A percentile compares a stretch with the other conserved stretches of the same genome.
Conservation (phyloP, 2,113 vertebrate species). For the Calidris pugnax region DNA sequence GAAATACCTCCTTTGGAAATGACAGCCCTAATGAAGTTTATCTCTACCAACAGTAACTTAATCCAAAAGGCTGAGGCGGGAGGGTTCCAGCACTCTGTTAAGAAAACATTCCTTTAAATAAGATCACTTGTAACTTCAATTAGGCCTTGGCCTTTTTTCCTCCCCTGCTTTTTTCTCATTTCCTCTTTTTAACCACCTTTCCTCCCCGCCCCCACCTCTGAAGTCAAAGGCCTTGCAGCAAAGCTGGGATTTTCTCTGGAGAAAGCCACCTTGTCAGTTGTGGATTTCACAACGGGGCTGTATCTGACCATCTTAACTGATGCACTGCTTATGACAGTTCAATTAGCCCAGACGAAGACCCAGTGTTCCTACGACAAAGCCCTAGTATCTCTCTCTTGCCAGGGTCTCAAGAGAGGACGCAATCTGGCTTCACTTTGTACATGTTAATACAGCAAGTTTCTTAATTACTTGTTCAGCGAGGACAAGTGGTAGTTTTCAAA, state of each 20-base stretch:
- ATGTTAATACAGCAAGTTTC: constrained; percentile 30
- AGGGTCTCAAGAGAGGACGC: constrained; percentile 20
- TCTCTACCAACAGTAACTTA: constrained; percentile 86
- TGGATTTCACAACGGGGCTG: neutral
- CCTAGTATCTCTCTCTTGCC: constrained; percentile 8
- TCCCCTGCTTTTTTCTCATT: neutral
- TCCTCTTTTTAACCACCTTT: neutral
- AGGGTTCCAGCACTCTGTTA: constrained; percentile 74
- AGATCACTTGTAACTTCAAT: constrained; percentile 82
- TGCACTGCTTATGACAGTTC: constrained; percentile 64
- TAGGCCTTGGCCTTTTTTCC: neutral
- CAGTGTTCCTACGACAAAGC: constrained; percentile 24
- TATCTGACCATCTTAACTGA: constrained; percentile 2
- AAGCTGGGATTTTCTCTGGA: constrained; percentile 20
- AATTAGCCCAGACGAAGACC: constrained; percentile 44
- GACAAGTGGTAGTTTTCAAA: neutral
- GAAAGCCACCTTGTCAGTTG: neutral
- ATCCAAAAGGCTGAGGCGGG: constrained; percentile 75
- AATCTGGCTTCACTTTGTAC: neutral
- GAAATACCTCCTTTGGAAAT: constrained; percentile 80
- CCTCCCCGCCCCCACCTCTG: neutral
- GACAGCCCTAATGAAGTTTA: constrained; percentile 80
- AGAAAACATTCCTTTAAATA: constrained; percentile 85
- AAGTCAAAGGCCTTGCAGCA: neutral
- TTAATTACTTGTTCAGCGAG: constrained; percentile 37